phyloP scores from a whole-genome alignment of 2,113 vertebrate species.

The Leucoraja erinaceus region DNA sequence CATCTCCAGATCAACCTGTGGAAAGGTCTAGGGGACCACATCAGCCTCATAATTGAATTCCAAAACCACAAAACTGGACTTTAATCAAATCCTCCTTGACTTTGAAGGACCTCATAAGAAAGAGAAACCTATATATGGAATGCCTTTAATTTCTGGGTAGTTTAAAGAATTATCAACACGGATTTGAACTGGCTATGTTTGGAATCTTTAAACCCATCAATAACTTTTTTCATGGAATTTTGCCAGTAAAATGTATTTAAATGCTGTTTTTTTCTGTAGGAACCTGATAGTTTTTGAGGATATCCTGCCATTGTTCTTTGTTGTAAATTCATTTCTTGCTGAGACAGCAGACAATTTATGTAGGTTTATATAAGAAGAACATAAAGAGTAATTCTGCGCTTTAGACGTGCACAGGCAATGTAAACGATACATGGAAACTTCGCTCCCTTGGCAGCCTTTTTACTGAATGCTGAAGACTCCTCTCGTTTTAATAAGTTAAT shows the following conservation, averaged over 20 bases:
- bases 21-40: too few species aligned
- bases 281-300: neutral
- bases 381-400: neutral
- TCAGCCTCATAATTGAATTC: too few species aligned
- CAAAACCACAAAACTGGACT: too few species aligned
- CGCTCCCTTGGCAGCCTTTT: neutral
- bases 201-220: neutral
- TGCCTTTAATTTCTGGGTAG: too few species aligned
- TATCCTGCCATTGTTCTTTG: conserved; percentile 19
- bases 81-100: too few species aligned
- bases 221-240: neutral
- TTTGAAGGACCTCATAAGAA: too few species aligned
- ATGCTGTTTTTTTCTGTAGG: neutral
- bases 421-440: neutral
- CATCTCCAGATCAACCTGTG: too few species aligned
- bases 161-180: too few species aligned
- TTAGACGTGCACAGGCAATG: neutral
- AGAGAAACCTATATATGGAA: neutral
- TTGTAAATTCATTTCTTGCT: neutral
- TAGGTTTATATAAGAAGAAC: neutral
- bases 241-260: neutral
- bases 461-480: neutral
- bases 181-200: neutral
- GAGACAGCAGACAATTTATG: neutral
- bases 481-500: neutral